Evolutionary conservation across 92 coral and sea anemone species (phyloP).

Genomic region (Palythoa heliodiscus): DNA sequence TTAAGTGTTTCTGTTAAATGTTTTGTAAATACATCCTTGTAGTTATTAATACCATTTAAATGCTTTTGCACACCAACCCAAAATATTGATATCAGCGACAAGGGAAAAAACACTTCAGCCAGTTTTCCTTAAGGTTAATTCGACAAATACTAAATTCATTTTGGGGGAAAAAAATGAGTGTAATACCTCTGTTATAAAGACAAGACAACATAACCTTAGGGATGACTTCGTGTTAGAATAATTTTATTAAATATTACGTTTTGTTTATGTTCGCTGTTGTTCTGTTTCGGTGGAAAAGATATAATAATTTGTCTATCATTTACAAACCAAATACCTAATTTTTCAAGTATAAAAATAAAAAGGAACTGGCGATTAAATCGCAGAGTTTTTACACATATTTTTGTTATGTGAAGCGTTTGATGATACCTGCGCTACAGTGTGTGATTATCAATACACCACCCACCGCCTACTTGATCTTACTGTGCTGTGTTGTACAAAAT

Average conservation of each 20-base stretch:
- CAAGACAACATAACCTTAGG: neutral
- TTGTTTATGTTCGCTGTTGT: neutral
- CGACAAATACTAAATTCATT: neutral
- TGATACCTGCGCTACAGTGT: conserved; percentile 17
- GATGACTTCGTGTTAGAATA: neutral
- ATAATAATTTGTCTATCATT: neutral
- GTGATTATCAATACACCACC: conserved; percentile 31
- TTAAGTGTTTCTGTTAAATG: neutral
- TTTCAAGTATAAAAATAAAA: neutral
- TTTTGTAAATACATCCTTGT: conserved; percentile 19
- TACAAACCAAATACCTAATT: neutral
- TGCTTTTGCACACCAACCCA: neutral
- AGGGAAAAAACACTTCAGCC: neutral
- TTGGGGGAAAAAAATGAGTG: neutral
- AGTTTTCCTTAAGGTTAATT: too few relatives aligned
- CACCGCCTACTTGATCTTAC: neutral
- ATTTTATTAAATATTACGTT: neutral
- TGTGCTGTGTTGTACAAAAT: neutral
- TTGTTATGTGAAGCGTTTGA: conserved; percentile 13
- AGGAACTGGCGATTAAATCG: neutral
- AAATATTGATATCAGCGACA: neutral
- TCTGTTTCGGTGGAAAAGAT: neutral
- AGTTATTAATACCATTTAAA: neutral
- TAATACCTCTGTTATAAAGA: neutral
- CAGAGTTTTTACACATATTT: neutral